Base-by-base conservation (phyloP, 2,888 invertebrate species). In the Lithophane leautieri region DNA sequence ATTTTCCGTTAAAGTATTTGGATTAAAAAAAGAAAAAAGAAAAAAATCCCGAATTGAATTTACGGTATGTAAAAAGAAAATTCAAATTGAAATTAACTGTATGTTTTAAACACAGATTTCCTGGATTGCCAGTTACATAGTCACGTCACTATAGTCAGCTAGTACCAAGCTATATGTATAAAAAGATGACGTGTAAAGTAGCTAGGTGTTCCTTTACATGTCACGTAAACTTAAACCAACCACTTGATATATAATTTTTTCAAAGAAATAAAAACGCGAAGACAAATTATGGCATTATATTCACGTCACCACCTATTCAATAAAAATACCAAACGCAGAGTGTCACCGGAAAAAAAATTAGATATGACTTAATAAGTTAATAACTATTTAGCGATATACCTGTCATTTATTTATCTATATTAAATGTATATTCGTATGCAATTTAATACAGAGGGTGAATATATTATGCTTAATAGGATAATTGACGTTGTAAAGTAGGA, bases 381-480 rank as follows among this genome's bases (percentile, higher is more conserved):
- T 75, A 76, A 81, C 76, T 78, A 78, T 78, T 85, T 82, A 76
- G 70, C 61, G 61, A 76, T 73, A 67, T 86, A 79, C 82, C 82
- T 82, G 86, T 79, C 76, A 81, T 75, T 81, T 84, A 60, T 77
- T 78, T 80, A 84, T 82, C 80, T 75, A 22, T 47, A 56, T 69
- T 25, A 74, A 79, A 73, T 71, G 62, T 66, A 68, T 78, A 84
- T 82, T 84, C 71, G 68, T 79, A 84, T 83, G 78, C 80, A 81
- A 83, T 87, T 82, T 78, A 61, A 81, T 83, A 69, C 22, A 76
- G 84, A 86, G 93, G 93, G 93, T 92, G 91, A 92, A 92, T 92
- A 90, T 88, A 90, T 91, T 89, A 91, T 78, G 79, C 81, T 79
- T 89, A 87, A 79, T 89, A 87, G 88, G 85, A 85, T 91, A 91